Conservation (phyloP, 2,797 vertebrate species). For the Amblyraja radiata region DNA sequence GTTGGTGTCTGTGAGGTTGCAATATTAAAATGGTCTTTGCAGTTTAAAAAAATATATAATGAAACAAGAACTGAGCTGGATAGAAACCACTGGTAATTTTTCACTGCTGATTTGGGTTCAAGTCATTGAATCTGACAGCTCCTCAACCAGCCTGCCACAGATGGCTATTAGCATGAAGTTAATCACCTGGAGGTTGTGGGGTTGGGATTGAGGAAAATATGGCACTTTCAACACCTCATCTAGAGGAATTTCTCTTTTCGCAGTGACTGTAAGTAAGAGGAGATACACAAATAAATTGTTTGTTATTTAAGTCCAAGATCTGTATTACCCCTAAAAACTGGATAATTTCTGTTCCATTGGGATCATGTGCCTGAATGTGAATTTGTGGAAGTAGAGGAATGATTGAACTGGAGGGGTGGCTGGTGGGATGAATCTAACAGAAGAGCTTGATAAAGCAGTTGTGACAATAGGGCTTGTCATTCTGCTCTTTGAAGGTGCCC, state of each 20-base stretch:
- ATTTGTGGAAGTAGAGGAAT: slow-evolving; percentile 30
- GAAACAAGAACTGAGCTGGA: background rate
- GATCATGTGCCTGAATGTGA: background rate
- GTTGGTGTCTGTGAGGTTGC: background rate
- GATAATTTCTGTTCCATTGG: background rate
- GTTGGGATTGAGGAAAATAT: background rate
- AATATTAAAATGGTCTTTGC: background rate
- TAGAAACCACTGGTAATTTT: background rate
- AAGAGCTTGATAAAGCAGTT: slow-evolving; percentile 97
- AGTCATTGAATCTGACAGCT: background rate
- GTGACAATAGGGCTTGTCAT: slow-evolving; percentile 97
- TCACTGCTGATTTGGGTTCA: slow-evolving; percentile 11
- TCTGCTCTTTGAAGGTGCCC: slow-evolving; percentile 98
- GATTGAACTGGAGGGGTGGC: slow-evolving; percentile 13
- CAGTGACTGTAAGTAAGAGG: background rate
- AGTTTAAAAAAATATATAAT: slow-evolving; percentile 12
- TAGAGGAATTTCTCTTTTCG: background rate
- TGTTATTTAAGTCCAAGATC: slow-evolving; percentile 32
- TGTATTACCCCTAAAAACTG: background rate
- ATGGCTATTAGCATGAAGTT: background rate
- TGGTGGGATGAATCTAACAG: slow-evolving; percentile 62
- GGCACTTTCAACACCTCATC: slow-evolving; percentile 18
- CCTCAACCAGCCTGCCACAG: background rate
- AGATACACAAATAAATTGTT: background rate
- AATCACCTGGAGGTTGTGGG: background rate